These are phyloP conservation scores for Scaptomyza caliginosa DNA, from an alignment of 2,888 invertebrate genomes.

Conservation along the genomic window DNA sequence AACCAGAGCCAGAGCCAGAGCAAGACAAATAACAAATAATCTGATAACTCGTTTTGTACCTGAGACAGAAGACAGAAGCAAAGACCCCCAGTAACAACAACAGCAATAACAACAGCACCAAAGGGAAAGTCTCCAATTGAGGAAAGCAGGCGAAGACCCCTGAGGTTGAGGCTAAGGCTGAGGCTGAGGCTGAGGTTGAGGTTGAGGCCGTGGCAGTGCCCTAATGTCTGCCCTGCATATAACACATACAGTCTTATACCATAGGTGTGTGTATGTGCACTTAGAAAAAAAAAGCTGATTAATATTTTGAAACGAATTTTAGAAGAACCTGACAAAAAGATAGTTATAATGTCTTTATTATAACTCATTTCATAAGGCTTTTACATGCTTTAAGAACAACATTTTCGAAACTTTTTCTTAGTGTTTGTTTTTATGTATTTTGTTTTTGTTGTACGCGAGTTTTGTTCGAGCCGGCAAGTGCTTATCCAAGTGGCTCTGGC, in stretches of 20 bases:
- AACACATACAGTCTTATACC: conserved; percentile 26
- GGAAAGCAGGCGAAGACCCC: conserved; percentile 20
- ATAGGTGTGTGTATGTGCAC: conserved; percentile 2
- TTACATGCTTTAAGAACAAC: too few species aligned
- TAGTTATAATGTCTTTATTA: too few species aligned
- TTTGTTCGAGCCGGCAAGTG: conserved; percentile 59
- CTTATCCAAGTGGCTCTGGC: conserved; percentile 77
- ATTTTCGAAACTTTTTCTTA: background rate
- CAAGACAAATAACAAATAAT: conserved; percentile 79
- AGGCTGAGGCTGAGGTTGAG: conserved; percentile 51
- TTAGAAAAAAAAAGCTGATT: background rate
- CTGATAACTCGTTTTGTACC: conserved; percentile 81
- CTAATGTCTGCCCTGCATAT: conserved; percentile 73
- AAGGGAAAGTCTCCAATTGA: conserved; percentile 63
- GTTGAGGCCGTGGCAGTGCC: conserved; percentile 67
- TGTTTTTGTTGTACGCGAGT: conserved; percentile 10
- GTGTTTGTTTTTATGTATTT: conserved; percentile 7
- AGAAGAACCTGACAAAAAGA: too few species aligned
- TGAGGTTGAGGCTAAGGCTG: conserved; percentile 30
- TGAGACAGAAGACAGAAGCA: conserved; percentile 32
- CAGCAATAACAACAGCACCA: conserved; percentile 22
- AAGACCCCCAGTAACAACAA: conserved; percentile 18
- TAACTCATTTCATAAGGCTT: too few species aligned
- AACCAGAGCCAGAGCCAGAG: conserved; percentile 33
- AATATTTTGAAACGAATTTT: background rate